A percentile compares a stretch with the other conserved stretches of the same genome.
These are phyloP conservation scores for Heterocephalus glaber DNA, from an alignment of 2,113 vertebrate genomes.

Conservation along the genomic window DNA sequence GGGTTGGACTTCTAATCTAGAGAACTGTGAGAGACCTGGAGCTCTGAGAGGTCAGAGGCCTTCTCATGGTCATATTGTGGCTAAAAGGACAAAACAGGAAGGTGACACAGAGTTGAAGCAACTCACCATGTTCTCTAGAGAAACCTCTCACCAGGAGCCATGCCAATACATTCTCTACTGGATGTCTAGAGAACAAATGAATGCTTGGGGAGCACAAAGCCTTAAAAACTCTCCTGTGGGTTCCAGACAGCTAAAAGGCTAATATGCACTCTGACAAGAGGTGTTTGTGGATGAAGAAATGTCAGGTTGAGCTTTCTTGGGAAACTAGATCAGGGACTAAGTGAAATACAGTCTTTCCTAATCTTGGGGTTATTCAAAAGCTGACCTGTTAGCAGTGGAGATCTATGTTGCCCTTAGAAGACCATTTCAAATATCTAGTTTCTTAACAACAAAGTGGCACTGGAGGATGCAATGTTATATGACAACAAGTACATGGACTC, in stretches of 20 bases:
- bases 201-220: not conserved
- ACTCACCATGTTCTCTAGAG: not conserved
- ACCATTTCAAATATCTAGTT: not conserved
- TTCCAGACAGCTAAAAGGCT: not conserved
- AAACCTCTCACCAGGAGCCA: not conserved
- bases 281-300: not conserved
- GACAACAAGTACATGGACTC: not conserved
- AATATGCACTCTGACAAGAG: not conserved
- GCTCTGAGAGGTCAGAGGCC: not conserved
- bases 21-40: not conserved
- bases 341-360: not conserved
- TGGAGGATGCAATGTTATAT: not conserved
- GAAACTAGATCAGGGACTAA: not conserved
- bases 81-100: not conserved
- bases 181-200: not conserved
- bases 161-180: not conserved
- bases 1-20: not conserved
- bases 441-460: not conserved
- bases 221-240: not conserved
- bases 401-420: not conserved
- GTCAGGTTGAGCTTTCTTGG: not conserved
- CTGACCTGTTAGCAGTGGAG: not conserved
- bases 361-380: not conserved
- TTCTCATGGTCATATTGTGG: not conserved
- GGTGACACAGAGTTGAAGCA: not conserved